Base-by-base conservation (phyloP, 2,888 invertebrate species). In the Acanthosepion pharaonis region DNA sequence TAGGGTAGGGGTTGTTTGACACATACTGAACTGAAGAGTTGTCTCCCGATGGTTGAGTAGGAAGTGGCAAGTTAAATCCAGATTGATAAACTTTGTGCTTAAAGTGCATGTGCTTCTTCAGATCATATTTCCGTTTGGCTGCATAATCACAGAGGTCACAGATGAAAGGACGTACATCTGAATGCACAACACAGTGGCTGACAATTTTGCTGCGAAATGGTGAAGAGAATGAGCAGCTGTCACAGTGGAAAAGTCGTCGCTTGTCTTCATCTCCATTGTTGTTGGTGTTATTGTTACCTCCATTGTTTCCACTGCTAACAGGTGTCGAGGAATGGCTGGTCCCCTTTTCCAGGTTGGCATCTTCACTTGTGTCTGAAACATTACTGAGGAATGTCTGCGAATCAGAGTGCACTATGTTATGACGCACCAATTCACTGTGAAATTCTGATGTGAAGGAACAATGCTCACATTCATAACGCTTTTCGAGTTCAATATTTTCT, bases 151-250 rank as follows among this genome's bases (percentile, higher is more conserved):
- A 95, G 33, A 95, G 94, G 42, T 95, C 94, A 53, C 95, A 95
- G 11, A 95, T 94, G 95, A 95, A 95, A 0, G 95, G 95, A n/a
- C 95, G 91, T 33, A 94, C 95, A 33, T 95, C 95, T 8, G 95
- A 95, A 91, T 95, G 95, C 23, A 95, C 95, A 4, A 95, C 95
- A n/a, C 95, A 95, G 55, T 95, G 95, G 91, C 95, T 95, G 55
- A 95, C 92, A 51, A 95, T 93, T 91, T 95, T 95, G 94, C 95
- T 95, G 33, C 95, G 94, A 91, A 95, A 95, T 23, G 95, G 95
- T 8, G 95, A 95, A 28, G 95, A 94, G 92, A 95, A 95, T 91
- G 95, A 95, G 91, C 95, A 95, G n/a, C 95, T 91, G 53, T 95
- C 95, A 91, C 95, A 95, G 91, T 95, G 64, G 42, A 92, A 94